Conservation (phyloP, 2,113 vertebrate species). For the Xiphophorus maculatus region DNA sequence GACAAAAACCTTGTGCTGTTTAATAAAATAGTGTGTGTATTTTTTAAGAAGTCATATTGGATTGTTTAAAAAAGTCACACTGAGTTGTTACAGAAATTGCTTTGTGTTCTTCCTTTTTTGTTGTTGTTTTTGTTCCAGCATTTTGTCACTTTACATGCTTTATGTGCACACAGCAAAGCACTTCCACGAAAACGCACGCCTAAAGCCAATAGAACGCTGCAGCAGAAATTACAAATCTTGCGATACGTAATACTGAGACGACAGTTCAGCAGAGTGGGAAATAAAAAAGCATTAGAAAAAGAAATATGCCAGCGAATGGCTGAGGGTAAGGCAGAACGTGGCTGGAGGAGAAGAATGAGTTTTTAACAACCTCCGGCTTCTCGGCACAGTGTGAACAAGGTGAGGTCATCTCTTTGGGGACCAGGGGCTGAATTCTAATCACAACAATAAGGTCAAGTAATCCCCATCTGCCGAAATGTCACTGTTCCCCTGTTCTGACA, state of each 20-base stretch:
- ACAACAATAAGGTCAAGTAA: slow-evolving; percentile 76
- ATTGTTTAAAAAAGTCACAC: not conserved
- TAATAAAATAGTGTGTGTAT: not conserved
- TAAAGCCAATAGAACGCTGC: not conserved
- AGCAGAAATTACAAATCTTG: slow-evolving; percentile 20
- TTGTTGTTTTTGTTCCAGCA: not conserved
- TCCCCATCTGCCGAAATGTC: slow-evolving; percentile 73
- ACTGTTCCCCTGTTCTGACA: slow-evolving; percentile 57
- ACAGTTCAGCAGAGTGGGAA: slow-evolving; percentile 12
- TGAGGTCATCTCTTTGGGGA: slow-evolving; percentile 60
- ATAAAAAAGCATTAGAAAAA: slow-evolving; percentile 13
- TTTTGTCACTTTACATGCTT: slow-evolving; percentile 1
- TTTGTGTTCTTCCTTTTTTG: not conserved
- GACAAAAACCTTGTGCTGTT: not conserved
- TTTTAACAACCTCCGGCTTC: slow-evolving; percentile 57
- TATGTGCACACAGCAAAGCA: not conserved
- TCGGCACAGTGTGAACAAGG: slow-evolving; percentile 49
- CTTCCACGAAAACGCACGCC: not conserved
- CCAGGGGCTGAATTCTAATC: slow-evolving; percentile 69
- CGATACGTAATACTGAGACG: slow-evolving; percentile 22
- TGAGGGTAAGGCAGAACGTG: not conserved
- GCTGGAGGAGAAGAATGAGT: slow-evolving; percentile 10
- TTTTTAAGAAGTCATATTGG: not conserved
- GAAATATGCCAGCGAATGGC: slow-evolving; percentile 5
- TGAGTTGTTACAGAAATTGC: slow-evolving; percentile 7